Evolutionary conservation across 2,888 invertebrate genomes (phyloP), one percentile per base, ranked within the genome.

Genomic region (Stenichneumon culpator): DNA sequence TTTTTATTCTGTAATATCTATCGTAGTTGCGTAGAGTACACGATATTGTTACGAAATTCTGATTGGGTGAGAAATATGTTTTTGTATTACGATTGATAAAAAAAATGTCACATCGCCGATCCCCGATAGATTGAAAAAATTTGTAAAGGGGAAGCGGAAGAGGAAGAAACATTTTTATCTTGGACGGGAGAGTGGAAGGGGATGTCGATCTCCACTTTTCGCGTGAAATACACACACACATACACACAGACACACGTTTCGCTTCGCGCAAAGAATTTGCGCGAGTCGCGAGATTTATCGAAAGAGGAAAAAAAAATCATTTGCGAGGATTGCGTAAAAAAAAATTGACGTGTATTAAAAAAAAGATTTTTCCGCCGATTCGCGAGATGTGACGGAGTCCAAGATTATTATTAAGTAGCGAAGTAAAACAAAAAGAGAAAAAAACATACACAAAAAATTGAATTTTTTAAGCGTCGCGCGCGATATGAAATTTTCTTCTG

Each of bases 161-260:
- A 57, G 32, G 19, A 52, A 78, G 47, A 60, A 67, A 63, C 44
- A 80, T 77, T 81, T 81, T 83, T 77, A 81, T 77, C 77, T 63
- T 63, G 52, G 68, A 50, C 39, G 65, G 36, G 52, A 65, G 52
- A 67, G 60, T 44, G 44, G 44, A 11, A 44, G 44, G 44, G 39
- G 63, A 36, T 28, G 32, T 60, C 4, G 50, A 74, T 65, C 60
- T 32, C 77, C 32, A 50, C 36, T 83, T 69, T 81, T 81, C 65
- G 28, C 6, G 52, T 32, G 25, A 60, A 60, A 60, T 25, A 60
- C 5, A 60, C 22, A 54, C 28, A 16, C 2, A n/a, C 25, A 39
- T 7, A 74, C n/a, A 32, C 47, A 47, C 44, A 44, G 22, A 19
- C 47, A 47, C 44, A 44, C 39, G 57, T 68, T 57, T 69, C 57